Evolutionary conservation across 2,888 invertebrate genomes (phyloP).

Genomic region (Nephrotoma flavescens): DNA sequence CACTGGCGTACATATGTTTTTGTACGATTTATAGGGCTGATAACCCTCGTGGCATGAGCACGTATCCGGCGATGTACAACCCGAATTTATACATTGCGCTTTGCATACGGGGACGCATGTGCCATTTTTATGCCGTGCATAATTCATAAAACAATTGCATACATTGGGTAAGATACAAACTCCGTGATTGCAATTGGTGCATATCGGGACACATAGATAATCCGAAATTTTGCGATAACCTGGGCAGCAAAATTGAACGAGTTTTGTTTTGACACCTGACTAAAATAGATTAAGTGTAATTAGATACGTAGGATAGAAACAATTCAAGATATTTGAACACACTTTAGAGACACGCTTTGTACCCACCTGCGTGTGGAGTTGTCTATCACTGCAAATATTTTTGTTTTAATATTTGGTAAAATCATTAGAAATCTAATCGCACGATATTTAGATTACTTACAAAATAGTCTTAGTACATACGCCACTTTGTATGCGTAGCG

Average conservation of each 20-base stretch:
- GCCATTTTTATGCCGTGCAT: background rate
- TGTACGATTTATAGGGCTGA: background rate
- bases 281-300: background rate
- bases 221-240: background rate
- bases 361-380: background rate
- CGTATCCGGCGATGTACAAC: background rate
- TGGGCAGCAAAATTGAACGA: background rate
- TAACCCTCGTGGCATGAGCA: background rate
- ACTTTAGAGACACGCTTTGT: background rate
- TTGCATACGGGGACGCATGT: background rate
- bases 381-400: background rate
- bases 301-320: background rate
- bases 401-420: background rate
- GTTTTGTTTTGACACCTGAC: background rate
- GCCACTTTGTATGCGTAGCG: background rate
- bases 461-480: background rate
- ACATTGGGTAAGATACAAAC: background rate
- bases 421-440: background rate
- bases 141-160: background rate
- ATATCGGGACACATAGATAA: background rate
- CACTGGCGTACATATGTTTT: conserved; percentile 5
- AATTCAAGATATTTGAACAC: background rate
- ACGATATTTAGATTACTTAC: background rate
- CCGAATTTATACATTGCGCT: background rate
- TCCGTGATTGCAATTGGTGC: no score